These are phyloP conservation scores for Drosophila pectinifera DNA, from an alignment of 1,140 invertebrate genomes.

Conservation along the genomic window DNA sequence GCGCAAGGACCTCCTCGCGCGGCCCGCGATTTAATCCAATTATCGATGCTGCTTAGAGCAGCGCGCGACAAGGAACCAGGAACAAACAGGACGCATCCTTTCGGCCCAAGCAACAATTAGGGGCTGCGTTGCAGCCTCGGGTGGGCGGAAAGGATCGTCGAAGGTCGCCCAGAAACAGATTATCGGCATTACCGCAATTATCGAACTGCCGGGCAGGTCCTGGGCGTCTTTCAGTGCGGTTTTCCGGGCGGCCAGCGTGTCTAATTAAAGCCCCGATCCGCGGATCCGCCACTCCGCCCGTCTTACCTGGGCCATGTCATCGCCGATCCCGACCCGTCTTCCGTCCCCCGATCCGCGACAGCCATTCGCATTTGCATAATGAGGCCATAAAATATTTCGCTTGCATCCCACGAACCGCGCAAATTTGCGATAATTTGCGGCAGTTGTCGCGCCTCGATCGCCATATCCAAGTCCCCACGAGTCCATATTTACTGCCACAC, in stretches of 20 bases:
- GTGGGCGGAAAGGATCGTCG: constrained; percentile 37
- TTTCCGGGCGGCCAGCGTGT: constrained; percentile 69
- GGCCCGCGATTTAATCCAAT: constrained; percentile 59
- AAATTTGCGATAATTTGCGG: constrained; percentile 82
- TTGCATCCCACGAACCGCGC: constrained; percentile 75
- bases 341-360: constrained; percentile 46
- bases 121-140: constrained; percentile 45
- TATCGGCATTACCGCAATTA: constrained; percentile 83
- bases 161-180: constrained; percentile 61
- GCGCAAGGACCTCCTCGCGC: constrained; percentile 8
- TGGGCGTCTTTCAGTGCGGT: constrained; percentile 78
- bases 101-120: constrained; percentile 52
- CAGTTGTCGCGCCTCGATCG: constrained; percentile 79
- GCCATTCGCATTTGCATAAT: constrained; percentile 80
- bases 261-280: constrained; percentile 41
- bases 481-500: constrained; percentile 33
- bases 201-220: constrained; percentile 74
- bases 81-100: constrained; percentile 47
- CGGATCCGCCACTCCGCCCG: constrained; percentile 20
- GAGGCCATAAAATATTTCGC: constrained; percentile 83
- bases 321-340: constrained; percentile 26
- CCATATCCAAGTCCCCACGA: constrained; percentile 27
- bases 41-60: constrained; percentile 56
- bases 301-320: constrained; percentile 2
- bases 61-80: constrained; percentile 28